Evolutionary conservation across 2,888 invertebrate species (phyloP).

Genomic region (Zygothrica quintamaculata): DNA sequence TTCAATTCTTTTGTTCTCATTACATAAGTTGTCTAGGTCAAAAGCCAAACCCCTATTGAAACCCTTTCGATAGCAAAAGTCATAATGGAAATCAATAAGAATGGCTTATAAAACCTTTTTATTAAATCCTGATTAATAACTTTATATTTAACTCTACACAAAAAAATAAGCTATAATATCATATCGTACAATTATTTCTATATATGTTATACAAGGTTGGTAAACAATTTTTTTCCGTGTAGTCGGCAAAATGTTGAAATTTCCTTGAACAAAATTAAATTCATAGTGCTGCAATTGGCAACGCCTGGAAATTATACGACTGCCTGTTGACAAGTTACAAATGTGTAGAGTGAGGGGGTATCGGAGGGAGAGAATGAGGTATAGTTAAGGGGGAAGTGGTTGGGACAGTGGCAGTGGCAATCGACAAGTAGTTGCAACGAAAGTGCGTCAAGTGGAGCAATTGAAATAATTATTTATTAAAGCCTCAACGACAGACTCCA

Average conservation of each 20-base stretch:
- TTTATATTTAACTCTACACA: no score
- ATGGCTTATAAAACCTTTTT: no score
- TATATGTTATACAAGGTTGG: no score
- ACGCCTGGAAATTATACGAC: constrained; percentile 56
- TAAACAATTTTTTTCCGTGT: constrained; percentile 26
- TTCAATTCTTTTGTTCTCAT: no score
- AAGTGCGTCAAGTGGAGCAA: constrained; percentile 68
- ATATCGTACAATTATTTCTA: no score
- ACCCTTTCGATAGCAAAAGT: no score
- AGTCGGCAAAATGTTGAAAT: constrained; percentile 48
- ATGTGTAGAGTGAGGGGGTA: neutral
- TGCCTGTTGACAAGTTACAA: constrained; percentile 36
- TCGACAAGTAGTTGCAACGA: constrained; percentile 41
- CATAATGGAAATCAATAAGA: no score
- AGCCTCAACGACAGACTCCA: constrained; percentile 26
- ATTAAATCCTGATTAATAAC: no score
- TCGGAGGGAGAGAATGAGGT: no score
- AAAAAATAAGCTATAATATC: no score
- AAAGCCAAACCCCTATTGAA: no score
- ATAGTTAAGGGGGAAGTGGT: neutral
- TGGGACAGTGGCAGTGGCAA: constrained; percentile 10
- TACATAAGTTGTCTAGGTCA: no score
- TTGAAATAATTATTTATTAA: constrained; percentile 68
- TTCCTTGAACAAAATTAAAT: constrained; percentile 37
- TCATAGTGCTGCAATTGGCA: constrained; percentile 44